Conservation (phyloP, 2,888 invertebrate genomes). For the Leptinotarsa peninsularis region DNA sequence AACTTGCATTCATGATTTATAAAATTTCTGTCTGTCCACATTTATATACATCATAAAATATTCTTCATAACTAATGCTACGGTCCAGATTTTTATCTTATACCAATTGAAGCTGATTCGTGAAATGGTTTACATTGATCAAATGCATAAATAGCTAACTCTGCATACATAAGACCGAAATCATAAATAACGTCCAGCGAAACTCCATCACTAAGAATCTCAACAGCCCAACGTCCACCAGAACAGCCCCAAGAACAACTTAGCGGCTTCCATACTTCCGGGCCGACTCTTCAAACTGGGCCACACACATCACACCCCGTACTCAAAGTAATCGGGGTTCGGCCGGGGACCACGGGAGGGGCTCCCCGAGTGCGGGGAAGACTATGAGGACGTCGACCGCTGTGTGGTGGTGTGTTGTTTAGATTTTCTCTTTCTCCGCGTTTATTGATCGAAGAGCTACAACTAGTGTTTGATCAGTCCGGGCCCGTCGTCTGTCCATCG, state of each 20-base stretch:
- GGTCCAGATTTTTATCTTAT: too few species aligned
- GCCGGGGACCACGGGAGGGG: slow-evolving; percentile 25
- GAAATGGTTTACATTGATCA: too few species aligned
- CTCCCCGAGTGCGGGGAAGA: slow-evolving; percentile 36
- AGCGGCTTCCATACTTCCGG: slow-evolving; percentile 14
- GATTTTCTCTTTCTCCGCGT: slow-evolving; percentile 57
- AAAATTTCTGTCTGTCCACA: too few species aligned
- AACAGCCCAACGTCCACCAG: neutral
- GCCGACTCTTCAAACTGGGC: slow-evolving; percentile 26
- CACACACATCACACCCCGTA: slow-evolving; percentile 14
- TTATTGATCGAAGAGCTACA: slow-evolving; percentile 56
- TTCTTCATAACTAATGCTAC: too few species aligned
- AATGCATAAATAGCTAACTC: too few species aligned
- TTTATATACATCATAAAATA: too few species aligned
- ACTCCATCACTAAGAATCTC: neutral
- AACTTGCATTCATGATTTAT: too few species aligned
- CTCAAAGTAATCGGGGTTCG: neutral
- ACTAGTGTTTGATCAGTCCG: slow-evolving; percentile 57
- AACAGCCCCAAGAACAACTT: slow-evolving; percentile 9
- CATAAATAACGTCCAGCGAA: neutral
- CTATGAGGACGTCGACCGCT: slow-evolving; percentile 50
- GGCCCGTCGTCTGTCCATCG: slow-evolving; percentile 57
- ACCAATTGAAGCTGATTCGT: too few species aligned
- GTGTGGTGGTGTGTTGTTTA: slow-evolving; percentile 57
- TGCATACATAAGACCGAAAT: neutral